Conservation (phyloP, 2,113 vertebrate genomes). For the Nanorana parkeri region DNA sequence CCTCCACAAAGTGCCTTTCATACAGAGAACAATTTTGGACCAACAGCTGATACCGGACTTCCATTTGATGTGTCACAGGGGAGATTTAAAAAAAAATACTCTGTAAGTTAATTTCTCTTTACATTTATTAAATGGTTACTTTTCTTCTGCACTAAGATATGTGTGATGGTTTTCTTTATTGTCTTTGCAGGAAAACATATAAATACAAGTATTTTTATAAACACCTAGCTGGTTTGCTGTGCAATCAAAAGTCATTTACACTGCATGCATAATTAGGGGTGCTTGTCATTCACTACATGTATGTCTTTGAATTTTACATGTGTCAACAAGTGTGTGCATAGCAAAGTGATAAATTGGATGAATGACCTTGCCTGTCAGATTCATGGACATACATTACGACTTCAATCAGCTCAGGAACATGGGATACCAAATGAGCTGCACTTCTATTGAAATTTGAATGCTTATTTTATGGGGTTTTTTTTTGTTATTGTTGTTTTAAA, state of each 20-base stretch:
- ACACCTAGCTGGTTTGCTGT: neutral
- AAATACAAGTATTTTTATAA: neutral
- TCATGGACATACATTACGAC: neutral
- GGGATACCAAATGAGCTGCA: conserved; percentile 8
- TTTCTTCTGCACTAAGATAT: too few relatives aligned
- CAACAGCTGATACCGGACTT: too few relatives aligned
- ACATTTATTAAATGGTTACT: too few relatives aligned
- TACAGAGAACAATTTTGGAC: too few relatives aligned
- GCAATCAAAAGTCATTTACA: neutral
- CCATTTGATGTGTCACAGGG: too few relatives aligned
- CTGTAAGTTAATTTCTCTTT: too few relatives aligned
- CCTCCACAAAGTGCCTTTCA: too few relatives aligned
- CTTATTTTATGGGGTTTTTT: conserved; percentile 25
- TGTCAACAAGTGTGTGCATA: conserved; percentile 9
- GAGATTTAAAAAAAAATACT: neutral
- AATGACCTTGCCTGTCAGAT: conserved; percentile 27
- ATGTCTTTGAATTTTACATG: conserved; percentile 16
- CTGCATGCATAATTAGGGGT: neutral
- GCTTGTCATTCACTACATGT: conserved; percentile 14
- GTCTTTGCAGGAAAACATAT: too few relatives aligned
- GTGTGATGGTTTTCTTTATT: too few relatives aligned
- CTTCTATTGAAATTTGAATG: conserved; percentile 20
- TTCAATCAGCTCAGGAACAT: neutral
- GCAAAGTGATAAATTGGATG: conserved; percentile 21
- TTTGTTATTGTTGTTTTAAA: conserved; percentile 23